These are phyloP conservation scores for Macrophya annulata DNA, from an alignment of 2,888 invertebrate genomes.

Conservation along the genomic window DNA sequence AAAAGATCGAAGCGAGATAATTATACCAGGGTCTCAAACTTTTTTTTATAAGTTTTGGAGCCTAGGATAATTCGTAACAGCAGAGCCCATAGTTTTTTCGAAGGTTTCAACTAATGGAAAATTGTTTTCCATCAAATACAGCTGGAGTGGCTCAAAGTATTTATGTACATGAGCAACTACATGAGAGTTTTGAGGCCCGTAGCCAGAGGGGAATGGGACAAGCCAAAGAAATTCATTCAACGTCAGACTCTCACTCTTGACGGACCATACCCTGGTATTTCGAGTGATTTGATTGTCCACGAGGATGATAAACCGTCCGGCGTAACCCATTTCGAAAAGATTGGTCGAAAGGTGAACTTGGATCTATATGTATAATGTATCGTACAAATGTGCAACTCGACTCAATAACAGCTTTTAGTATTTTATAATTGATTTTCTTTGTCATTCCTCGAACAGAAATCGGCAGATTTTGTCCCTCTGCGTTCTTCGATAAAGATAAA, in stretches of 20 bases:
- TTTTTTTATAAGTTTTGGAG: not conserved
- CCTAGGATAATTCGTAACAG: not conserved
- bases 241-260: conserved; percentile 39
- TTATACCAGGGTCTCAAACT: too few relatives aligned
- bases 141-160: conserved; percentile 38
- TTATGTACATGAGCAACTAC: conserved; percentile 39
- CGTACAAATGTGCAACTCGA: not conserved
- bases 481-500: not conserved
- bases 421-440: not conserved
- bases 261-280: conserved; percentile 33
- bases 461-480: not conserved
- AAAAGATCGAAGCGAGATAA: too few relatives aligned
- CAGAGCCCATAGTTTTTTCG: not conserved
- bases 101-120: not conserved
- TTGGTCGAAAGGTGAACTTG: not conserved
- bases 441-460: not conserved
- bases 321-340: not conserved
- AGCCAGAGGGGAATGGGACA: conserved; percentile 24
- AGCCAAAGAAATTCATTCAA: conserved; percentile 38
- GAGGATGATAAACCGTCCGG: not conserved
- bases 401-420: not conserved
- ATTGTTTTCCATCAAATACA: not conserved
- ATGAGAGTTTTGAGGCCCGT: conserved; percentile 6
- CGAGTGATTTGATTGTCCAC: not conserved
- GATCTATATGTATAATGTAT: not conserved